Conservation (phyloP, 1,140 invertebrate species). For the Bombyx mori region ASM3026992v2 NC_085135.1:10132501-10133000, state of each 20-base stretch:
- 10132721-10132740: conserved; percentile 7
- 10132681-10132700: conserved; percentile 1
- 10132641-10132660: conserved; percentile 21
- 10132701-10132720: background rate
- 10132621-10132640: conserved; percentile 8
- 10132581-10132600: background rate
- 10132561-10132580: background rate
- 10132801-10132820: conserved; percentile 17
- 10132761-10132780: conserved; percentile 7
- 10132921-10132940: conserved; percentile 20
- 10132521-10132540: background rate
- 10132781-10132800: conserved; percentile 18
- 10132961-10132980: too few relatives aligned
- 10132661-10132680: conserved; percentile 5
- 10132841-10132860: conserved; percentile 20
- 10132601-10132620: conserved; percentile 3
- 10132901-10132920: conserved; percentile 24
- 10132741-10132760: background rate
- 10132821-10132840: conserved; percentile 1
- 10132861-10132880: too few relatives aligned
- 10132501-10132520: background rate
- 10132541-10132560: background rate
- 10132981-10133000: conserved; percentile 37
- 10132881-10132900: conserved; percentile 22
- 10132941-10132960: conserved; percentile 16